These are phyloP conservation scores for Sminthopsis crassicaudata DNA, from an alignment of 2,113 vertebrate genomes.

Conservation along the genomic window DNA sequence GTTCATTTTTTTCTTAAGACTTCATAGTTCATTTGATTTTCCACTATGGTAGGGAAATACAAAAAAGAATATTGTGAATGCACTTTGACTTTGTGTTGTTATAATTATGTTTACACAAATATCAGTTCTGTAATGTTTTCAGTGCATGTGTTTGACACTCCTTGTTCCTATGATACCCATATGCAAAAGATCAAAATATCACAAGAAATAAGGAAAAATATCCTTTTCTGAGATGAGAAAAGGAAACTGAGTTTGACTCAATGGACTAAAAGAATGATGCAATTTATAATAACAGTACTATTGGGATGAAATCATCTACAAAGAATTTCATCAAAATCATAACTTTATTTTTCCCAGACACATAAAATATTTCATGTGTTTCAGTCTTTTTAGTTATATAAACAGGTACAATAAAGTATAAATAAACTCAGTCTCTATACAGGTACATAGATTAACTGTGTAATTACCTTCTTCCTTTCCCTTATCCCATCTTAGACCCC, in stretches of 20 bases:
- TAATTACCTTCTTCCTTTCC: neutral
- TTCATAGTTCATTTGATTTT: neutral
- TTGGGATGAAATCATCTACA: neutral
- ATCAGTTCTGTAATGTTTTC: conserved; percentile 61
- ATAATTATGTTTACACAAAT: conserved; percentile 61
- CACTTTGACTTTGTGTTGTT: conserved; percentile 64
- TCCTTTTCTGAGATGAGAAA: conserved; percentile 54
- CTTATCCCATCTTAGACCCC: neutral
- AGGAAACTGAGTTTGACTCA: conserved; percentile 41
- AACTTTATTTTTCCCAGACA: neutral
- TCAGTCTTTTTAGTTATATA: neutral
- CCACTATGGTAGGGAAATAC: conserved; percentile 52
- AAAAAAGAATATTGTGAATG: conserved; percentile 63
- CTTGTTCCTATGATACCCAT: conserved; percentile 41
- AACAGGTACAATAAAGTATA: neutral
- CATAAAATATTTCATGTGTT: neutral
- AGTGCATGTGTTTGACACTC: conserved; percentile 51
- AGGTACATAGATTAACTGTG: neutral
- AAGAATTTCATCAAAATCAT: neutral
- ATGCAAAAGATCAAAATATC: conserved; percentile 51
- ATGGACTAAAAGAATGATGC: neutral
- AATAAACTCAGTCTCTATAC: neutral
- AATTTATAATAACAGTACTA: neutral
- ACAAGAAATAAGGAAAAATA: conserved; percentile 65
- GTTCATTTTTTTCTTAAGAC: conserved; percentile 56